Evolutionary conservation across 2,113 vertebrate genomes (phyloP), one percentile per base, ranked within the genome.

Genomic region (Heterotilapia buettikoferi): DNA sequence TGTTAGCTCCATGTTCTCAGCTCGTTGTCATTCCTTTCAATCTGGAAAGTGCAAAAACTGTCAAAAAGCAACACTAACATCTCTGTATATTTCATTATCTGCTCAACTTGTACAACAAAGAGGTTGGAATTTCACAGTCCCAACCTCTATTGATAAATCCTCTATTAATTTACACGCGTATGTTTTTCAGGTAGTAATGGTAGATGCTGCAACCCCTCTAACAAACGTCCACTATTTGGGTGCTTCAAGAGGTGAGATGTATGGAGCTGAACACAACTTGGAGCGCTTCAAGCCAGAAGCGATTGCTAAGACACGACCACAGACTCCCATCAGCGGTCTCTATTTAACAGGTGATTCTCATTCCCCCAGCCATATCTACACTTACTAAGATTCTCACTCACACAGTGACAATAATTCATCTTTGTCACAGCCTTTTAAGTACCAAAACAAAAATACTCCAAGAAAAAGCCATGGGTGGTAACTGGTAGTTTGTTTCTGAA

Each of bases 221-320:
- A 97, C 92, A 80, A 97, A 97, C 56, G 92, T 95, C 73, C 95
- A 97, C 90, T 97, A 97, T 88, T 85, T 98, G 93, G 96, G 94
- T 0, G 96, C 96, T 0, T 92, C 96, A 0, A 93, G 92, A 5
- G 97, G 97, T 2, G 96, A 96, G 90, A 97, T 97, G 96, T 97
- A 96, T 16, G 96, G 96, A 1, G 88, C 94, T 0, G 96, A 97
- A 82, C 96, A 97, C 47, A 94, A 97, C 82, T 43, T 97, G 21
- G 76, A 85, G 43, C 96, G 97, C 89, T 97, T 97, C 94, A 92
- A 6, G 47, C 96, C 96, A 0, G 95, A 95, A 14, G 92, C 84
- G 1, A 61, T 97, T 47, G 96, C 96, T 2, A 90, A 90, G 38
- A 94, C 95, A 7, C 88, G 97, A 9, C 85, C 97, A 0, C 85